A percentile compares a stretch with the other conserved stretches of the same genome.
phyloP scores from a whole-genome alignment of 2,888 invertebrate genomes.

The Agrilus cyanescens region DNA sequence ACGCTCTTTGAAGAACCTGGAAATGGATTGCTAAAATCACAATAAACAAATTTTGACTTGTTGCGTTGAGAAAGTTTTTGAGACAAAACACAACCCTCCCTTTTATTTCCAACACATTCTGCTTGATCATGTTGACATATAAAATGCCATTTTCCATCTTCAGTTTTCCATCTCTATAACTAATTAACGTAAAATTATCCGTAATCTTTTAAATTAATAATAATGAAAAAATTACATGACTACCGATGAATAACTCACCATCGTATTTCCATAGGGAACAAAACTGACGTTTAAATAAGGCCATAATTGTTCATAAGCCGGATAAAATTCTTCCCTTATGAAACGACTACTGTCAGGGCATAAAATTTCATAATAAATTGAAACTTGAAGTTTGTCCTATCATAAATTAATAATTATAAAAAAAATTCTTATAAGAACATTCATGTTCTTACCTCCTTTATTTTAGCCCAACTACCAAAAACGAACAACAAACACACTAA shows the following conservation, averaged over 20 bases:
- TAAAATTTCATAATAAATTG: slow-evolving; percentile 41
- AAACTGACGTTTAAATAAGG: slow-evolving; percentile 22
- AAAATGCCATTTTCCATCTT: slow-evolving; percentile 25
- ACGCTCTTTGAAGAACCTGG: slow-evolving; percentile 15
- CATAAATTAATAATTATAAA: not conserved
- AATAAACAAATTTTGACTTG: slow-evolving; percentile 29
- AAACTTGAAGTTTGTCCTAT: slow-evolving; percentile 24
- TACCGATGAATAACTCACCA: too few relatives aligned
- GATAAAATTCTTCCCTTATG: slow-evolving; percentile 34
- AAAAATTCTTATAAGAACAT: too few relatives aligned
- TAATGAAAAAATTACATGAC: not conserved
- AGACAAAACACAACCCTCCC: slow-evolving; percentile 38
- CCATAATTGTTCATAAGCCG: slow-evolving; percentile 17
- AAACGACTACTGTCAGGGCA: slow-evolving; percentile 40
- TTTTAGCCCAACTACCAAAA: too few relatives aligned
- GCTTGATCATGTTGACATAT: slow-evolving; percentile 37
- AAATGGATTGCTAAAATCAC: slow-evolving; percentile 30
- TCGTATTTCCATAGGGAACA: slow-evolving; percentile 42
- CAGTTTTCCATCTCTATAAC: too few relatives aligned
- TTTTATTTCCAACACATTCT: slow-evolving; percentile 39
- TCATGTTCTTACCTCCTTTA: too few relatives aligned
- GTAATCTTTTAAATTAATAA: not conserved
- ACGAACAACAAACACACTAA: too few relatives aligned
- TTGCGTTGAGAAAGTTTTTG: slow-evolving; percentile 20
- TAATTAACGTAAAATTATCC: too few relatives aligned